A percentile compares a stretch with the other conserved stretches of the same genome.
Evolutionary conservation across 2,797 vertebrate species (phyloP).

Genomic region (Micromesistius poutassou): DNA sequence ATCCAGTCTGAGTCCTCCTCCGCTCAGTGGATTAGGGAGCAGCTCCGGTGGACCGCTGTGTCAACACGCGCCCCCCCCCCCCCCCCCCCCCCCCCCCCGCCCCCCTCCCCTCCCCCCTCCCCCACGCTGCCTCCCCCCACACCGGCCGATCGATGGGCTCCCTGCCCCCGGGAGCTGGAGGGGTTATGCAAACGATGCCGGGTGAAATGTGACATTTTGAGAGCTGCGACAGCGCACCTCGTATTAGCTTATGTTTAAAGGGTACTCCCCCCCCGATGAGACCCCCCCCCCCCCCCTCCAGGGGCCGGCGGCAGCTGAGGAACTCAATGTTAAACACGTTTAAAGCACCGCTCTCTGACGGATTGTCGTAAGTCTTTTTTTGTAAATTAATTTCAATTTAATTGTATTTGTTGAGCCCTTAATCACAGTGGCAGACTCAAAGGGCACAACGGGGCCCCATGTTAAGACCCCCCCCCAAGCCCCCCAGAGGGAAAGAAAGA

Average conservation of each 20-base stretch:
- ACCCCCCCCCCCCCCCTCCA: constrained; percentile 33
- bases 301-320: too few species aligned
- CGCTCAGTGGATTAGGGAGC: constrained; percentile 74
- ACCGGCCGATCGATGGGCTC: constrained; percentile 69
- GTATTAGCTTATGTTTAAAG: constrained; percentile 77
- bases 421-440: too few species aligned
- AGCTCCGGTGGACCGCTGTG: constrained; percentile 68
- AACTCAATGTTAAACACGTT: too few species aligned
- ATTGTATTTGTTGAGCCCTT: too few species aligned
- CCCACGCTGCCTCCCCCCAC: constrained; percentile 66
- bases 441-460: too few species aligned
- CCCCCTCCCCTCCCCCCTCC: too few species aligned
- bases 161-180: constrained; percentile 64
- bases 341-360: too few species aligned
- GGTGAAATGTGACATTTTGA: constrained; percentile 78
- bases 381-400: too few species aligned
- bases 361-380: too few species aligned
- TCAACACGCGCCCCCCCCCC: constrained; percentile 64
- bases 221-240: constrained; percentile 77
- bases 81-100: constrained; percentile 14
- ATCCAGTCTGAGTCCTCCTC: constrained; percentile 36
- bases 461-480: too few species aligned
- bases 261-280: constrained; percentile 67
- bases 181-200: constrained; percentile 79
- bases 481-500: too few species aligned